A percentile compares a stretch with the other conserved stretches of the same genome.
These are phyloP conservation scores for Zenarchopterus dispar DNA, from an alignment of 2,797 vertebrate species.

Conservation along the genomic window DNA sequence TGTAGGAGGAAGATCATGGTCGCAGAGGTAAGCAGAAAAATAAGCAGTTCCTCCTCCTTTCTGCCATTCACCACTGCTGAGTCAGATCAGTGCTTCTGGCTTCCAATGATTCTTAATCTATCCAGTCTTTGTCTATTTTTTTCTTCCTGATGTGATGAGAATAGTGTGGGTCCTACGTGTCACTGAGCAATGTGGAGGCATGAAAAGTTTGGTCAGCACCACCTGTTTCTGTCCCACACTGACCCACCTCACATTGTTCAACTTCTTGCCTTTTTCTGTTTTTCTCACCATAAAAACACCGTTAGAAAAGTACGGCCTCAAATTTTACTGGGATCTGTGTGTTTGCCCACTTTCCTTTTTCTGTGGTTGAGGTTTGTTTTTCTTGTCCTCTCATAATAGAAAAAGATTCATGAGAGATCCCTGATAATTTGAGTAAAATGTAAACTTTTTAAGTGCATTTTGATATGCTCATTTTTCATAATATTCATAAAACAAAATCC, in stretches of 20 bases:
- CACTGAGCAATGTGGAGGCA: constrained; percentile 66
- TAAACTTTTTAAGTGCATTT: background rate
- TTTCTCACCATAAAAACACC: too few relatives aligned
- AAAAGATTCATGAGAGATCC: background rate
- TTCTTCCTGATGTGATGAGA: constrained; percentile 53
- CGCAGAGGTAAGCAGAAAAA: constrained; percentile 78
- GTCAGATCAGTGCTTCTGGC: constrained; percentile 55
- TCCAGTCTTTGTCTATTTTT: constrained; percentile 28
- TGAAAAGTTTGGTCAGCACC: constrained; percentile 41
- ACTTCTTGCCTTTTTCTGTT: constrained; percentile 18
- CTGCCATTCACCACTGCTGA: constrained; percentile 46
- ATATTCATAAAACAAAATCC: too few relatives aligned
- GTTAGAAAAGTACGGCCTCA: too few relatives aligned
- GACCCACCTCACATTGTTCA: constrained; percentile 59
- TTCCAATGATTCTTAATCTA: constrained; percentile 63
- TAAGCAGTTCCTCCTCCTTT: constrained; percentile 19
- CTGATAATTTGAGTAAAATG: too few relatives aligned
- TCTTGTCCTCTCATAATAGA: constrained; percentile 18
- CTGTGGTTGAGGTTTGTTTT: background rate
- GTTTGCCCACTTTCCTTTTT: constrained; percentile 30
- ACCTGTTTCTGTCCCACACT: constrained; percentile 67
- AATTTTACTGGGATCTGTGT: constrained; percentile 10
- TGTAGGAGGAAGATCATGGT: constrained; percentile 80
- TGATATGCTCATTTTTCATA: background rate
- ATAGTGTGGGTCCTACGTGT: constrained; percentile 63